A percentile compares a stretch with the other conserved stretches of the same genome.
Conservation (phyloP, 1,140 invertebrate genomes). For the Arctopsyche grandis region DNA sequence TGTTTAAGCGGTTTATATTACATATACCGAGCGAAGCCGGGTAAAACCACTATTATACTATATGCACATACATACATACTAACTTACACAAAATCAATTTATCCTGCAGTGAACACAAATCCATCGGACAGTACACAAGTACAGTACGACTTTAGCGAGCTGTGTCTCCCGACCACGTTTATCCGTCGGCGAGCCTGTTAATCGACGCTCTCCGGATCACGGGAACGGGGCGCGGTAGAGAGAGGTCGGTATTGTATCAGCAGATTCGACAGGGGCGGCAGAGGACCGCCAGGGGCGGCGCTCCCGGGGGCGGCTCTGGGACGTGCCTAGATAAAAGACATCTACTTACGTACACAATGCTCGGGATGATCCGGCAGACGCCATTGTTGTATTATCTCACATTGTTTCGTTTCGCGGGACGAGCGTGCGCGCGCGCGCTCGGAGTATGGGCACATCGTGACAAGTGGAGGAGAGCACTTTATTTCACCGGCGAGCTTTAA, state of each 20-base stretch:
- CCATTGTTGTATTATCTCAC: conserved; percentile 56
- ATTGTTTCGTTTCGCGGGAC: conserved; percentile 53
- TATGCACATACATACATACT: no score
- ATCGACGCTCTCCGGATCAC: no score
- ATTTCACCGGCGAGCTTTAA: conserved; percentile 33
- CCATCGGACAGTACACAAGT: no score
- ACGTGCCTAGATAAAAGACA: conserved; percentile 55
- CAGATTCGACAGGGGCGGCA: conserved; percentile 45
- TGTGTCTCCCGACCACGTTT: no score
- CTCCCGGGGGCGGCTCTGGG: conserved; percentile 17
- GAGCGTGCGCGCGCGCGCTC: conserved; percentile 31
- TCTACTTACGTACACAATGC: conserved; percentile 53
- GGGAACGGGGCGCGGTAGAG: no score
- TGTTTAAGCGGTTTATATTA: no score
- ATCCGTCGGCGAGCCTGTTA: no score
- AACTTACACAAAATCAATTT: no score
- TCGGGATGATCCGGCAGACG: conserved; percentile 54
- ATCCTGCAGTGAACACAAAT: no score
- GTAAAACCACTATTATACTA: no score
- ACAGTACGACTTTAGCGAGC: no score
- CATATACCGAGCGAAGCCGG: no score
- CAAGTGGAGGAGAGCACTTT: conserved; percentile 40
- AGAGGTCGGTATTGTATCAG: conserved; percentile 13
- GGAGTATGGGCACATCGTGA: conserved; percentile 34
- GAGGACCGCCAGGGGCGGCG: conserved; percentile 21